Conservation (phyloP, 2,888 invertebrate genomes). For the Petrophora chlorosata region DNA sequence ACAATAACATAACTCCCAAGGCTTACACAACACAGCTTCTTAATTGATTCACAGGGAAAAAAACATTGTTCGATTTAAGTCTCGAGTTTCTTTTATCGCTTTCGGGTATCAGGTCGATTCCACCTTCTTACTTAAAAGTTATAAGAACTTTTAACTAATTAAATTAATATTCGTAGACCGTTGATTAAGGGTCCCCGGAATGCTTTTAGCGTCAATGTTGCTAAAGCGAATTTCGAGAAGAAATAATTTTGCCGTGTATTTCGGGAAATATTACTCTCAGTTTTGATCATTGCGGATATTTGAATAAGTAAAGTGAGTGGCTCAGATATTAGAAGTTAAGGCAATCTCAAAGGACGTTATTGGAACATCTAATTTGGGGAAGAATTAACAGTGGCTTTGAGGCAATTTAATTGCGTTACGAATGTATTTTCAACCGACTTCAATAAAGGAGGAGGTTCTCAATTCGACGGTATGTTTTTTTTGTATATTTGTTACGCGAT, state of each 20-base stretch:
- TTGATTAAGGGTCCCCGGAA: slow-evolving; percentile 74
- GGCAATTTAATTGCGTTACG: slow-evolving; percentile 26
- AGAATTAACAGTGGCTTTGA: slow-evolving; percentile 28
- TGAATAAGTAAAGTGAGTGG: slow-evolving; percentile 58
- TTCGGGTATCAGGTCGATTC: slow-evolving; percentile 48
- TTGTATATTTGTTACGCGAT: too few species aligned
- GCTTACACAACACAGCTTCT: slow-evolving; percentile 34
- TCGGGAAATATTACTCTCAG: slow-evolving; percentile 59
- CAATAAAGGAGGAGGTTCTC: too few species aligned
- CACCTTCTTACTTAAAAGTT: slow-evolving; percentile 68
- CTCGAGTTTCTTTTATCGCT: slow-evolving; percentile 21
- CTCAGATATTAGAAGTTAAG: slow-evolving; percentile 55
- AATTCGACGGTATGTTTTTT: too few species aligned
- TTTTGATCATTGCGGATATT: slow-evolving; percentile 62
- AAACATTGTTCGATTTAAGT: slow-evolving; percentile 48
- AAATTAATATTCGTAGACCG: slow-evolving; percentile 74
- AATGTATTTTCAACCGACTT: too few species aligned
- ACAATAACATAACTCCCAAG: slow-evolving; percentile 36
- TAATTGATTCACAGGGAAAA: slow-evolving; percentile 54
- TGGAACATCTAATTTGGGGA: slow-evolving; percentile 46
- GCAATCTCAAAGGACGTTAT: slow-evolving; percentile 51
- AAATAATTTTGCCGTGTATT: slow-evolving; percentile 63
- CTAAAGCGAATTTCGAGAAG: slow-evolving; percentile 52
- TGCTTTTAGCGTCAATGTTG: slow-evolving; percentile 73
- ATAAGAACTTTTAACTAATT: slow-evolving; percentile 74